Evolutionary conservation across 2,797 vertebrate genomes (phyloP), one percentile per base, ranked within the genome.

Genomic region (Enteromius radiatus): DNA sequence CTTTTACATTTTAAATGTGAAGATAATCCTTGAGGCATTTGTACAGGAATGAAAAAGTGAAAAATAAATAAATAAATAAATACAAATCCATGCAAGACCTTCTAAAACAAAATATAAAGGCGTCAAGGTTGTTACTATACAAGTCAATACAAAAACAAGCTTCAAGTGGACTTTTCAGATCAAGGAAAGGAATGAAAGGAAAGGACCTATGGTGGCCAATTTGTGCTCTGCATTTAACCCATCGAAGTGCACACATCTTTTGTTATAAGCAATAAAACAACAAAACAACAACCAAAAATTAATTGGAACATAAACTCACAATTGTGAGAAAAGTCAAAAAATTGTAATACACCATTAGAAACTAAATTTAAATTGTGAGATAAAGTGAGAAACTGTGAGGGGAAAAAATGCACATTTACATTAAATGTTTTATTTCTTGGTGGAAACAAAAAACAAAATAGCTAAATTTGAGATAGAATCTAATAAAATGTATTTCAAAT

Each of bases 81-180:
- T 65, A 78, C 52, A 78, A 26, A 31, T 36, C 61, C 31, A 78
- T n/a, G 19, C 38, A 63, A 64, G 19, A 28, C 21, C 1, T 49
- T 81, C 11, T 31, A 33, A 81, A 81, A 14, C 21, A 36, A 73
- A 63, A 33, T 43, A 31, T 26, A 3, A 3, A 63, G 7, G 5
- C 21, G 3, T n/a, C 6, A 28, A 67, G 9, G 15, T 36, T 63
- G 56, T 61, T 45, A 45, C 6, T 71, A 7, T 36, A 63, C 21
- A 73, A 63, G 31, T 33, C 45, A 78, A 43, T 69, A n/a, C 19
- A 56, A 54, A 84, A 69, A 87, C 77, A 76, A 81, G 78, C 84
- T 86, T 89, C 76, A 81, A 87, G 81, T 84, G 82, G 86, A 89
- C 76, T 59, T 85, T 70, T 69, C 12, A n/a, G n/a, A n/a, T n/a